These are phyloP conservation scores for Drosophila setosimentum DNA, from an alignment of 2,888 invertebrate genomes.

Conservation along the genomic window DNA sequence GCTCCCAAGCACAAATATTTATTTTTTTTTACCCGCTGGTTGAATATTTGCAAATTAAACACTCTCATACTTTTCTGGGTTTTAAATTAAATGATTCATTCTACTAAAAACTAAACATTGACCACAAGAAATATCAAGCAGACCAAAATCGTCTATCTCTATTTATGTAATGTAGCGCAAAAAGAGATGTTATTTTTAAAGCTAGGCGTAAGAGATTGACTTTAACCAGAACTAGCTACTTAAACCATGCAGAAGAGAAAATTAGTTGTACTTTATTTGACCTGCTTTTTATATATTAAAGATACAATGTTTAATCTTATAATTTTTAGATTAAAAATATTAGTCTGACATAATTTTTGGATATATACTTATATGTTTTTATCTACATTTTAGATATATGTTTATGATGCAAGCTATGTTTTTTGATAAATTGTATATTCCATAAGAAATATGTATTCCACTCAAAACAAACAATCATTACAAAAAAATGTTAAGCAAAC, in stretches of 20 bases:
- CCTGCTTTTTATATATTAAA: not conserved
- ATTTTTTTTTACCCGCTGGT: constrained; percentile 35
- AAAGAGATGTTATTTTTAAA: not conserved
- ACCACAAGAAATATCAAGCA: not conserved
- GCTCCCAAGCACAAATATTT: constrained; percentile 62
- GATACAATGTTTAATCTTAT: not conserved
- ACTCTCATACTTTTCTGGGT: constrained; percentile 1
- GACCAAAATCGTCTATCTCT: not conserved
- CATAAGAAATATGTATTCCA: no score
- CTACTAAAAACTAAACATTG: not conserved
- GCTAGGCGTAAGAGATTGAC: not conserved
- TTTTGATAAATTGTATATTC: no score
- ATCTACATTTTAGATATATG: not conserved
- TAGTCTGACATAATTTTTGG: not conserved
- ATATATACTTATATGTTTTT: not conserved
- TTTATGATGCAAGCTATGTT: no score
- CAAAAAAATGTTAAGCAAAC: no score
- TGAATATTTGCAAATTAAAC: constrained; percentile 24
- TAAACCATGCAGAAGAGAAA: not conserved
- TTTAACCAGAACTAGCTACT: not conserved
- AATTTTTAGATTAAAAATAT: rapidly evolving
- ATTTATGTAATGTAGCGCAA: not conserved
- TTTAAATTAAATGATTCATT: not conserved
- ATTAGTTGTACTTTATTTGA: not conserved
- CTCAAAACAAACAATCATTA: no score